These are phyloP conservation scores for Ptyas mucosa DNA, from an alignment of 2,113 vertebrate species.

Conservation along the genomic window DNA sequence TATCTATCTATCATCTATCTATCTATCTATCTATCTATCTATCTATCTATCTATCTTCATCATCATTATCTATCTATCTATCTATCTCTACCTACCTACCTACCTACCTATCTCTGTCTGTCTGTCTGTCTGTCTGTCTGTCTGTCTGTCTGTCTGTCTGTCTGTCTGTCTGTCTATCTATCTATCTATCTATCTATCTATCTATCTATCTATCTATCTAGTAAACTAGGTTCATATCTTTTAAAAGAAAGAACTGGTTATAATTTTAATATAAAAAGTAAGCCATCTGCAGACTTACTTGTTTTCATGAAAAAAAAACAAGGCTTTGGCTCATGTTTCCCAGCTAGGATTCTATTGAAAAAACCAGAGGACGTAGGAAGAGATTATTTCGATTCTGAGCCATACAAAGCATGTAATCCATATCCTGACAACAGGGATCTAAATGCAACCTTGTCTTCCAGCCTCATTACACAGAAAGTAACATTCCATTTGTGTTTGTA, in stretches of 20 bases:
- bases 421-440: conserved; percentile 12
- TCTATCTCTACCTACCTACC: too few species aligned
- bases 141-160: too few species aligned
- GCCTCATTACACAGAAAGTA: conserved; percentile 24
- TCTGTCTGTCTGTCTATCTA: too few species aligned
- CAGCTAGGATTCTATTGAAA: neutral
- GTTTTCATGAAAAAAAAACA: neutral
- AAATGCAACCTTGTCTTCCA: conserved; percentile 26
- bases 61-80: too few species aligned
- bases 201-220: too few species aligned
- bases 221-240: neutral
- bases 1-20: too few species aligned
- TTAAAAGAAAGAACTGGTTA: neutral
- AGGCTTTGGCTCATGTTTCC: neutral
- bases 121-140: too few species aligned
- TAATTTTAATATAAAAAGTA: neutral
- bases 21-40: too few species aligned
- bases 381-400: conserved; percentile 32
- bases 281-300: neutral
- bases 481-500: conserved; percentile 37
- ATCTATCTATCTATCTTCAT: too few species aligned
- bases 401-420: conserved; percentile 19
- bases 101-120: too few species aligned
- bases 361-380: neutral
- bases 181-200: too few species aligned